Evolutionary conservation across 2,797 vertebrate genomes (phyloP).

Genomic region (Chloroceryle inda): DNA sequence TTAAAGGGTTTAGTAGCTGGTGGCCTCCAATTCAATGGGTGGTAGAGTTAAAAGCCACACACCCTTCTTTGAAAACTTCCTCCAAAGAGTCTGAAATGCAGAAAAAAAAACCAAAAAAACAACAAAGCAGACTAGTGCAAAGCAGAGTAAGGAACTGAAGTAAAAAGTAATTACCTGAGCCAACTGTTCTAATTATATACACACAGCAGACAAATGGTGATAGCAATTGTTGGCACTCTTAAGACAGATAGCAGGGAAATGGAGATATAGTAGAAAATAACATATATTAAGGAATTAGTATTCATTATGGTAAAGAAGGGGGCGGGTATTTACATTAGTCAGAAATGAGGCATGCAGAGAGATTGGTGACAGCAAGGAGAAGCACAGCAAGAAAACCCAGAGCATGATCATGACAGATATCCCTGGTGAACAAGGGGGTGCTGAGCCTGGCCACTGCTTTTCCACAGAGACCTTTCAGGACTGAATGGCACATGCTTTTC

Average conservation of each 20-base stretch:
- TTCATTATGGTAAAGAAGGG: slow-evolving; percentile 13
- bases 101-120: not conserved
- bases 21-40: not conserved
- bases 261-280: slow-evolving; percentile 36
- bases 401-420: rapidly evolving
- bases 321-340: not conserved
- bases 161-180: slow-evolving; percentile 54
- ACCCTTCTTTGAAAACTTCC: slow-evolving; percentile 16
- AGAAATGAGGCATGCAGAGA: slow-evolving; percentile 31
- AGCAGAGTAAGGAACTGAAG: slow-evolving; percentile 23
- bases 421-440: not conserved
- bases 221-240: not conserved
- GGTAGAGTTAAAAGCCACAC: not conserved
- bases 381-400: not conserved
- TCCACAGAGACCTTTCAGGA: not conserved
- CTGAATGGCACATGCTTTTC: not conserved
- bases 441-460: not conserved
- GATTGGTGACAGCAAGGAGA: not conserved
- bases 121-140: not conserved
- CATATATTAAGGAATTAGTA: slow-evolving; percentile 43
- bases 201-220: slow-evolving; percentile 24
- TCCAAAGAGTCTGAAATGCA: not conserved
- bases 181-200: slow-evolving; percentile 64
- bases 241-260: not conserved
- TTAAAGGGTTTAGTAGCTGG: not conserved